Conservation (phyloP, 2,797 vertebrate species). For the Gymnopithys bicolor region DNA sequence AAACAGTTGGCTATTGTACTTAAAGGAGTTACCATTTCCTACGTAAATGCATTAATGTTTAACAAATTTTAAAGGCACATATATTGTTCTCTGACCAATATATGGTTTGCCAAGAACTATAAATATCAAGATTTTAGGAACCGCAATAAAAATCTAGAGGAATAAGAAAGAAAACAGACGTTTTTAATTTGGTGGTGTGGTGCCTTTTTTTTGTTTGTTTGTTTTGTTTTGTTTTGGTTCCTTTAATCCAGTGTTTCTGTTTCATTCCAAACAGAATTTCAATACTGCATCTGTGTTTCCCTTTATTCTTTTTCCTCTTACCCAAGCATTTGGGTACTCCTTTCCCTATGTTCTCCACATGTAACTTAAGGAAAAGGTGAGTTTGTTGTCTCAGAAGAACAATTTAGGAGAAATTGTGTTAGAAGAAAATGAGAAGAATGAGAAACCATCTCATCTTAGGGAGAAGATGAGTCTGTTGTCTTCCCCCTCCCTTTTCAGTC, state of each 20-base stretch:
- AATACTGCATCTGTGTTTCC: background rate
- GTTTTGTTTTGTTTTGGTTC: too few species aligned
- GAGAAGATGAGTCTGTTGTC: background rate
- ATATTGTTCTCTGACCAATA: background rate
- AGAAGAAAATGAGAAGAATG: background rate
- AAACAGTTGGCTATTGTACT: slow-evolving; percentile 31
- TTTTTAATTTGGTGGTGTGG: background rate
- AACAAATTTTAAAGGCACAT: background rate
- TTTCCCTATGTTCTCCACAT: background rate
- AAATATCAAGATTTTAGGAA: background rate
- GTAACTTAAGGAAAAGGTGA: background rate
- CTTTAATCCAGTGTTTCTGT: background rate
- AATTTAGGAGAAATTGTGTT: background rate
- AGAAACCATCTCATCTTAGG: background rate
- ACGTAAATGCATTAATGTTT: slow-evolving; percentile 2
- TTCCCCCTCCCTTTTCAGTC: background rate
- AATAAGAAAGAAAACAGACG: background rate
- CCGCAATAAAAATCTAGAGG: background rate
- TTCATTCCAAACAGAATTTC: background rate
- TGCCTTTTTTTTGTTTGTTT: background rate
- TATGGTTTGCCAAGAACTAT: background rate
- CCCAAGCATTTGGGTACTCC: background rate
- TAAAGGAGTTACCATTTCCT: slow-evolving; percentile 5
- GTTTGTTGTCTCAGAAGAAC: background rate
- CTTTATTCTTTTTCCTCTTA: background rate